Evolutionary conservation across 2,888 invertebrate species (phyloP).

Genomic region (Gerris lacustris): DNA sequence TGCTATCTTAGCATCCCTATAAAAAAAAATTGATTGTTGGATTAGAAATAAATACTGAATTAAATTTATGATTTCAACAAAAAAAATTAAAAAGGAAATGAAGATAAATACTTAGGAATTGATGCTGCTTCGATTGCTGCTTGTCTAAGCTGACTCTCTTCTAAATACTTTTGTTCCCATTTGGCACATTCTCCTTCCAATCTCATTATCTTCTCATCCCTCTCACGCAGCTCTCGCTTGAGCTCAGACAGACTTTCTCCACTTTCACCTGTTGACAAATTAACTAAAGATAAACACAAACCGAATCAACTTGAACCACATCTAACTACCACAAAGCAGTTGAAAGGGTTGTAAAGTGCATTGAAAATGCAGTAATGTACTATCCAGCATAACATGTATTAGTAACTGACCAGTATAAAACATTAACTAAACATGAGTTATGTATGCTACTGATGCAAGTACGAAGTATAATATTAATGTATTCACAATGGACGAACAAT

Average conservation of each 20-base stretch:
- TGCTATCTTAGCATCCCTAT: slow-evolving; percentile 70
- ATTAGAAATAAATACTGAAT: slow-evolving; percentile 10
- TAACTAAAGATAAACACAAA: too few species aligned
- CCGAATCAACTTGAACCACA: too few species aligned
- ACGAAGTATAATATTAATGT: too few species aligned
- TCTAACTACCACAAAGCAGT: too few species aligned
- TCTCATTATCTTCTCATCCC: slow-evolving; percentile 57
- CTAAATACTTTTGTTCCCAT: slow-evolving; percentile 75
- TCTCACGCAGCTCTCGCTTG: slow-evolving; percentile 51
- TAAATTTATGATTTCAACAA: slow-evolving; percentile 5
- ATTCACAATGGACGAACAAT: too few species aligned
- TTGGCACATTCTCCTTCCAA: slow-evolving; percentile 69
- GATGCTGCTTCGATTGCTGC: slow-evolving; percentile 71
- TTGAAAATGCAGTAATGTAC: too few species aligned
- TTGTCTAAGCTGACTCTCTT: slow-evolving; percentile 65
- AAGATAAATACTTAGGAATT: slow-evolving; percentile 47
- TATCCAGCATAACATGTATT: too few species aligned
- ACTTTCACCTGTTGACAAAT: slow-evolving; percentile 10
- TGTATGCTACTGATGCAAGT: too few species aligned
- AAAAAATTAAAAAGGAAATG: slow-evolving; percentile 25
- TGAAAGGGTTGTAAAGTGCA: too few species aligned
- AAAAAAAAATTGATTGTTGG: neutral
- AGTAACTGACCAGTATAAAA: too few species aligned
- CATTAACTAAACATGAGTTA: too few species aligned
- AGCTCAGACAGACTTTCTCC: slow-evolving; percentile 41